Evolutionary conservation across 2,113 vertebrate genomes (phyloP).

Genomic region (Neogale vison): DNA sequence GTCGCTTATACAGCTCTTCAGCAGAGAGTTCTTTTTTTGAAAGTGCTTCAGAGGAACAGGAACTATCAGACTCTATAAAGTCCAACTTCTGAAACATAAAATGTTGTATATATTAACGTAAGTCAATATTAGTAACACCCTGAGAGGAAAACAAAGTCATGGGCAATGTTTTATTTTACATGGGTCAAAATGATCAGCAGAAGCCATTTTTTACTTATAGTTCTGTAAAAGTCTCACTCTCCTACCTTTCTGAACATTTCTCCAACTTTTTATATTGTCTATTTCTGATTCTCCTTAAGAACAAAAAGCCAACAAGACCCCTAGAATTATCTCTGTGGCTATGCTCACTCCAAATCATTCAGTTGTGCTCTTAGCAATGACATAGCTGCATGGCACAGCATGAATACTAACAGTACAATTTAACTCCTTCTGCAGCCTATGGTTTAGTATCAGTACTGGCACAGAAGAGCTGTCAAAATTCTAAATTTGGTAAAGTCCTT

Average conservation of each 20-base stretch:
- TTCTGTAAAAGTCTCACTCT: neutral
- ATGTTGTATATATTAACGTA: constrained; percentile 38
- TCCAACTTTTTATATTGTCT: neutral
- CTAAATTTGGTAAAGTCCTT: neutral
- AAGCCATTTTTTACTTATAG: neutral
- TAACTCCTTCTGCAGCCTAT: neutral
- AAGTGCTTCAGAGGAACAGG: constrained; percentile 87
- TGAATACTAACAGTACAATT: neutral
- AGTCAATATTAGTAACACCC: neutral
- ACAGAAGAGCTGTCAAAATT: neutral
- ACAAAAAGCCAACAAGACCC: neutral
- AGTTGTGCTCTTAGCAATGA: neutral
- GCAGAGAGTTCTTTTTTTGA: constrained; percentile 89
- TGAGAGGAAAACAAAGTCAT: neutral
- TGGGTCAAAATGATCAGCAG: neutral
- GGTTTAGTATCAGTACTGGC: neutral
- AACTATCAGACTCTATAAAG: constrained; percentile 90
- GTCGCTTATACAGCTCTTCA: constrained; percentile 92
- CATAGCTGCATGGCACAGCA: neutral
- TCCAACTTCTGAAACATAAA: constrained; percentile 92
- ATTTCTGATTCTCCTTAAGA: neutral
- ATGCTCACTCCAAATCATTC: neutral
- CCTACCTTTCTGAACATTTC: neutral
- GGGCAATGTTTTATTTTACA: neutral
- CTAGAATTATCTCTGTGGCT: neutral